Evolutionary conservation across 37 sponge, comb jelly and placozoan species (phyloP).

Genomic region (Aphrocallistes beatrix): DNA sequence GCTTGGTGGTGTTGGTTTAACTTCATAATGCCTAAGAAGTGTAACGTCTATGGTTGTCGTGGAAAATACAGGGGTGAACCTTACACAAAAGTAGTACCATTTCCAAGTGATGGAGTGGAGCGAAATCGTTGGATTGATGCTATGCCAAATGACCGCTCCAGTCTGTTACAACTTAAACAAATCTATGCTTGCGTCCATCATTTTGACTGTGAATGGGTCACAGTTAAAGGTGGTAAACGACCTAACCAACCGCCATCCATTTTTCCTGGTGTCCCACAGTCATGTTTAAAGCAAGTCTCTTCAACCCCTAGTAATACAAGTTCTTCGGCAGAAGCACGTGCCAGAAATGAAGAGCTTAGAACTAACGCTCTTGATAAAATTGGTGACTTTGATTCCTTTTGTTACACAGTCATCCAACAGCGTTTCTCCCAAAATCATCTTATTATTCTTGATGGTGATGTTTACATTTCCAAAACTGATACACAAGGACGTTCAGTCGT

Average conservation of each 20-base stretch:
- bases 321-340: conserved; percentile 14
- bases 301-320: conserved; percentile 16
- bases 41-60: too few relatives aligned
- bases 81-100: too few relatives aligned
- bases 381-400: conserved; percentile 18
- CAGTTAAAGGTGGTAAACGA: conserved; percentile 11
- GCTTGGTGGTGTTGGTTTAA: too few relatives aligned
- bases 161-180: conserved; percentile 10
- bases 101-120: too few relatives aligned
- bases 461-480: too few relatives aligned
- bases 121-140: too few relatives aligned
- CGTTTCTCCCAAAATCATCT: conserved; percentile 9
- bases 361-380: conserved; percentile 19
- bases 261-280: not conserved
- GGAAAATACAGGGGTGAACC: too few relatives aligned
- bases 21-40: too few relatives aligned
- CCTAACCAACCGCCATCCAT: conserved; percentile 8
- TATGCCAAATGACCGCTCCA: not conserved
- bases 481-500: too few relatives aligned
- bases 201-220: conserved; percentile 7
- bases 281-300: conserved; percentile 19
- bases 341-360: conserved; percentile 16
- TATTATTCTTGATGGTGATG: conserved; percentile 19
- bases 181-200: not conserved
- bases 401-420: conserved; percentile 8